phyloP scores from a whole-genome alignment of 2,888 invertebrate species.

The Clunio marinus region DNA sequence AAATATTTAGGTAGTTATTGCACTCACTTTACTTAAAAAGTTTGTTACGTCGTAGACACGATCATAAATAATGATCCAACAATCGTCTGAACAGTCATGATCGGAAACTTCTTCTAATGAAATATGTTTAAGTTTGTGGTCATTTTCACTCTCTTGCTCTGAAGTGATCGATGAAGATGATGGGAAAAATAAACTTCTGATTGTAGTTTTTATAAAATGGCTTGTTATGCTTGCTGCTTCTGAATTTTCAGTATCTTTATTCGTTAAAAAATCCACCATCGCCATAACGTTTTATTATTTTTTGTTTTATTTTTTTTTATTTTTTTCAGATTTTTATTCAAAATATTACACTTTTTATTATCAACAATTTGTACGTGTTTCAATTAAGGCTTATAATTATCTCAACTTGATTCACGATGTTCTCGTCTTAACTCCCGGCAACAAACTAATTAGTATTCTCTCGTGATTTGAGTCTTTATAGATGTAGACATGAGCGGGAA shows the following conservation, averaged over 20 bases:
- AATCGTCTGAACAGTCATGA: slow-evolving; percentile 69
- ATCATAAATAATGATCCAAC: slow-evolving; percentile 85
- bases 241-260: neutral
- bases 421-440: neutral
- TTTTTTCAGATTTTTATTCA: neutral
- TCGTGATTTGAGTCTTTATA: neutral
- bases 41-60: slow-evolving; percentile 77
- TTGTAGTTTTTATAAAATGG: neutral
- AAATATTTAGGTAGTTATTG: too few relatives aligned
- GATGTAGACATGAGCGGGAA: slow-evolving; percentile 11
- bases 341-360: slow-evolving; percentile 5
- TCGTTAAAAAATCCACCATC: neutral
- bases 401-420: slow-evolving; percentile 1
- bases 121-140: slow-evolving; percentile 50
- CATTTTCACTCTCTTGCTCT: slow-evolving; percentile 29
- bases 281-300: too few relatives aligned
- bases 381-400: too few relatives aligned
- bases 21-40: slow-evolving; percentile 65
- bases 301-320: slow-evolving; percentile 13
- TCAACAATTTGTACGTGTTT: neutral
- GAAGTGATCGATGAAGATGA: neutral
- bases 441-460: slow-evolving; percentile 8
- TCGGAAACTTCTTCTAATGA: slow-evolving; percentile 70
- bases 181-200: slow-evolving; percentile 12
- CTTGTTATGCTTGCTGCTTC: neutral